Percentiles rank a stretch among this genome's conserved stretches.
Conservation (phyloP, 2,888 invertebrate genomes). For the Miltochrista miniata region DNA sequence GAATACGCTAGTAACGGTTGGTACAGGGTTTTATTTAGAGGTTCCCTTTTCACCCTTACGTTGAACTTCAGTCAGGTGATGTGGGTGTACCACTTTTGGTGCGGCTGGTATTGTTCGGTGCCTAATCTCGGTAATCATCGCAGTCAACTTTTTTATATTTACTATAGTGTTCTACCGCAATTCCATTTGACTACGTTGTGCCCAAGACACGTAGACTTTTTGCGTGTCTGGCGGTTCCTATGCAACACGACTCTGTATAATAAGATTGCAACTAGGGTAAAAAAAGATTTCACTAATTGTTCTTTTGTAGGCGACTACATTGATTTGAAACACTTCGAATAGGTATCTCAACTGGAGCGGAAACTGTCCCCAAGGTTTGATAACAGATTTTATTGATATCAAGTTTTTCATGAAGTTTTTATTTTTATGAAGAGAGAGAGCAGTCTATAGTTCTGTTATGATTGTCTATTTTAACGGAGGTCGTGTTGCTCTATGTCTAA, state of each 20-base stretch:
- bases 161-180: neutral
- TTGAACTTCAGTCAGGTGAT: no score
- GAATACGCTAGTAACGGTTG: no score
- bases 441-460: conserved; percentile 47
- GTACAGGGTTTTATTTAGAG: no score
- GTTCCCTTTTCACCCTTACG: no score
- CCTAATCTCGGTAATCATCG: no score
- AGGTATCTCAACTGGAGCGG: conserved; percentile 58
- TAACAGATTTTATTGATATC: conserved; percentile 29
- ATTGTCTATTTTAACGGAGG: no score
- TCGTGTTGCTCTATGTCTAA: no score
- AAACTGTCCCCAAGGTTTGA: conserved; percentile 56
- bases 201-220: neutral
- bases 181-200: neutral
- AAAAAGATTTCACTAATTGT: conserved; percentile 46
- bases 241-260: neutral
- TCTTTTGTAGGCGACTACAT: conserved; percentile 22
- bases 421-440: conserved; percentile 35
- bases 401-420: conserved; percentile 9
- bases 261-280: conserved; percentile 14
- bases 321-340: conserved; percentile 42
- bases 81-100: no score
- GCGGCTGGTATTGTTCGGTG: no score
- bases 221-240: neutral
- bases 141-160: no score